phyloP scores from a whole-genome alignment of 1,140 invertebrate genomes.

The Drosophila burlai region DNA sequence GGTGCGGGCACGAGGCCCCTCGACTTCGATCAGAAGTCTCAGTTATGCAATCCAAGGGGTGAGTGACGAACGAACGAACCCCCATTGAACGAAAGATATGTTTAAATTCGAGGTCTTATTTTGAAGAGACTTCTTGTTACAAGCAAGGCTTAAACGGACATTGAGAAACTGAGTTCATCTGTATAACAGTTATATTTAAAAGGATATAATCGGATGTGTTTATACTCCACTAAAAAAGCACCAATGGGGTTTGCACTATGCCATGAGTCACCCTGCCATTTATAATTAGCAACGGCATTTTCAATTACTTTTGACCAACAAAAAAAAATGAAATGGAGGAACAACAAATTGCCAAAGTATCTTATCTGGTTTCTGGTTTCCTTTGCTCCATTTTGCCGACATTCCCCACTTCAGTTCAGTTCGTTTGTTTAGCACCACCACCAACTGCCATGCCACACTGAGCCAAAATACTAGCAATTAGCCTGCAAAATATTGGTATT shows the following conservation, averaged over 20 bases:
- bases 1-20: conserved; percentile 11
- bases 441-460: neutral
- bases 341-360: conserved; percentile 55
- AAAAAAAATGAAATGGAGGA: conserved; percentile 21
- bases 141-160: neutral
- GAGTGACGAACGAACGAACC: neutral
- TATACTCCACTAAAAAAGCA: conserved; percentile 3
- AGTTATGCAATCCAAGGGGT: conserved; percentile 26
- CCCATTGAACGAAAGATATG: neutral
- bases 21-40: conserved; percentile 4
- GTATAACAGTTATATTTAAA: neutral
- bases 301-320: conserved; percentile 62
- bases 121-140: neutral
- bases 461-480: neutral
- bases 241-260: neutral
- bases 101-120: neutral
- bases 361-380: conserved; percentile 77
- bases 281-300: conserved; percentile 69
- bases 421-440: conserved; percentile 22
- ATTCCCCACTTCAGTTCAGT: conserved; percentile 17
- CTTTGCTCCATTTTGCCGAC: conserved; percentile 56
- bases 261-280: conserved; percentile 44
- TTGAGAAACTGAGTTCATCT: neutral
- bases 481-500: neutral
- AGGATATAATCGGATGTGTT: neutral